phyloP scores from a whole-genome alignment of 2,888 invertebrate species.

The Pandemis heparana region DNA sequence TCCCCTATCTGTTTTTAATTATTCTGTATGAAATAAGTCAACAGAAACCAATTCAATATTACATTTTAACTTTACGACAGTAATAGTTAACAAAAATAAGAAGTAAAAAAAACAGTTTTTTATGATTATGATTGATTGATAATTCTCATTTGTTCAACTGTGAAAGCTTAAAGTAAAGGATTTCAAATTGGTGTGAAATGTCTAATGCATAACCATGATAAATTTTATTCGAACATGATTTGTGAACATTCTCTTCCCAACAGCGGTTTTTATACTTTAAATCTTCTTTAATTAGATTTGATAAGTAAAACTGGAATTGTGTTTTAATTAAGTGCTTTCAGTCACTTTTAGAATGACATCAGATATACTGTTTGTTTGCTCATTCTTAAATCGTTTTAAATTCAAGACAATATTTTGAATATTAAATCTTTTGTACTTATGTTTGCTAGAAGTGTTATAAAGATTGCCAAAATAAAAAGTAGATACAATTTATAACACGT shows the following conservation, averaged over 20 bases:
- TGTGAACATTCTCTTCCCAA: too few species aligned
- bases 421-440: not conserved
- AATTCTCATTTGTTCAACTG: not conserved
- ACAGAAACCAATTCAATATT: not conserved
- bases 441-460: conserved; percentile 26
- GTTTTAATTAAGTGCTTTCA: not conserved
- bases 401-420: not conserved
- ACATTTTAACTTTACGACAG: not conserved
- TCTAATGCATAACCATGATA: too few species aligned
- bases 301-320: too few species aligned
- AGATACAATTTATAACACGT: not conserved
- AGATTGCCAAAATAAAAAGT: not conserved
- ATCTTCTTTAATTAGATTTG: too few species aligned
- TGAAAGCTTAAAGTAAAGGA: not conserved
- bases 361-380: not conserved
- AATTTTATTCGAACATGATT: too few species aligned
- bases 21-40: not conserved
- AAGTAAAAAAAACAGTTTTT: not conserved
- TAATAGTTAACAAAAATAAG: not conserved
- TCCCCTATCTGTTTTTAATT: not conserved
- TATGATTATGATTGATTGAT: not conserved
- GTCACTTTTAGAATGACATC: not conserved
- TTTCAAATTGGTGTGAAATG: too few species aligned
- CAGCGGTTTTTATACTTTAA: too few species aligned
- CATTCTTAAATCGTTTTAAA: not conserved